Evolutionary conservation across 2,888 invertebrate species (phyloP).

Genomic region (Linnaemya vulpina): DNA sequence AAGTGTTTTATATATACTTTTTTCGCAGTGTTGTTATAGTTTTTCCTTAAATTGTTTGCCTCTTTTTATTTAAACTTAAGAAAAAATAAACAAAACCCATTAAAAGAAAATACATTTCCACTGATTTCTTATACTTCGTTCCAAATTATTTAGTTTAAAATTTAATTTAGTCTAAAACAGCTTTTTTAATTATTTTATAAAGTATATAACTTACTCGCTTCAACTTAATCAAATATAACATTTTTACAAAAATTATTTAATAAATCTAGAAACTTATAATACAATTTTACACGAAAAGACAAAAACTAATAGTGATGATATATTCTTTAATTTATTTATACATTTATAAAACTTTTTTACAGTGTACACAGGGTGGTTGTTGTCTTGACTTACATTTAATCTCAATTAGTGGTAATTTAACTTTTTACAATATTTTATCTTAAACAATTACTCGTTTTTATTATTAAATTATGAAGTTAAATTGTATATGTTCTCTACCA

Average conservation of each 20-base stretch:
- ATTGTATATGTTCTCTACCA: conserved; percentile 74
- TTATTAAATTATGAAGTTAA: conserved; percentile 62
- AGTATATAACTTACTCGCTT: conserved; percentile 37
- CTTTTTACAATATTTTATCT: conserved; percentile 75
- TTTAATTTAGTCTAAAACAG: conserved; percentile 71
- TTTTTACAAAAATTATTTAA: conserved; percentile 65
- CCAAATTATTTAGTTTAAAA: conserved; percentile 64
- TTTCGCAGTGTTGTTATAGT: conserved; percentile 27
- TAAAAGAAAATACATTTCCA: conserved; percentile 36
- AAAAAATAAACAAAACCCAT: not conserved
- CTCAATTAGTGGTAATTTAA: conserved; percentile 50
- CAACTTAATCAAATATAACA: conserved; percentile 61
- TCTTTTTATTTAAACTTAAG: not conserved
- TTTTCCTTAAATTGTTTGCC: not conserved
- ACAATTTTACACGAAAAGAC: conserved; percentile 58
- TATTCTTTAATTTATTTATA: conserved; percentile 38
- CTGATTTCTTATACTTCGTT: not conserved
- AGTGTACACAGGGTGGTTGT: conserved; percentile 72
- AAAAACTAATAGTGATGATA: conserved; percentile 11
- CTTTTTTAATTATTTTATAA: conserved; percentile 30
- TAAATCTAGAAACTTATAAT: conserved; percentile 57
- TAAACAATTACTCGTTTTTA: conserved; percentile 65
- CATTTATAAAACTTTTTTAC: conserved; percentile 69
- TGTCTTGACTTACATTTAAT: conserved; percentile 71
- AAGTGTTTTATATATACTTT: too few species aligned